Evolutionary conservation across 2,888 invertebrate species (phyloP).

Genomic region (Dasypogon diadema): DNA sequence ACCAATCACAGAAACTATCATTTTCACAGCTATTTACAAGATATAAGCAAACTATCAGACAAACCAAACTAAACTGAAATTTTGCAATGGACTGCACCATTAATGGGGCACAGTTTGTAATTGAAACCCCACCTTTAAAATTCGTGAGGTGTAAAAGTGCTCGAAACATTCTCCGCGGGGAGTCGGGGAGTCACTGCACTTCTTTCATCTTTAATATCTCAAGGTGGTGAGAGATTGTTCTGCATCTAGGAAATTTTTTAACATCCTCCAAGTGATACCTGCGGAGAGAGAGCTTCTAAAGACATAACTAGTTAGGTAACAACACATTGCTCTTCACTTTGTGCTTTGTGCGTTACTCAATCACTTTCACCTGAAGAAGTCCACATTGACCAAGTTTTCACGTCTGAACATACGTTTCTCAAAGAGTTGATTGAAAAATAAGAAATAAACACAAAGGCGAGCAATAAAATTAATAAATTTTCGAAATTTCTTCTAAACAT

Average conservation of each 20-base stretch:
- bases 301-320: background rate
- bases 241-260: no score
- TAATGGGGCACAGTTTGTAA: background rate
- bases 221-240: no score
- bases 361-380: conserved; percentile 18
- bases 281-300: no score
- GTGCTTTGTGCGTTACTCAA: conserved; percentile 2
- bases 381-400: background rate
- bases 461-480: no score
- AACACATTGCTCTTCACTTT: background rate
- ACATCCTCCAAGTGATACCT: no score
- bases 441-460: no score
- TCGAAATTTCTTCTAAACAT: no score
- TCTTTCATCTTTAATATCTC: no score
- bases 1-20: background rate
- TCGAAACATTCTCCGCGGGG: background rate
- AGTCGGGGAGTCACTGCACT: background rate
- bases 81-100: background rate
- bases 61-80: conserved; percentile 15
- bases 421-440: no score
- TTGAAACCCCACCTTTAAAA: background rate
- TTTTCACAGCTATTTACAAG: background rate
- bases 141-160: background rate
- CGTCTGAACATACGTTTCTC: no score
- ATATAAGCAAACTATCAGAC: background rate